phyloP scores from a whole-genome alignment of 1,140 invertebrate genomes.

The Notospermus geniculatus region DNA sequence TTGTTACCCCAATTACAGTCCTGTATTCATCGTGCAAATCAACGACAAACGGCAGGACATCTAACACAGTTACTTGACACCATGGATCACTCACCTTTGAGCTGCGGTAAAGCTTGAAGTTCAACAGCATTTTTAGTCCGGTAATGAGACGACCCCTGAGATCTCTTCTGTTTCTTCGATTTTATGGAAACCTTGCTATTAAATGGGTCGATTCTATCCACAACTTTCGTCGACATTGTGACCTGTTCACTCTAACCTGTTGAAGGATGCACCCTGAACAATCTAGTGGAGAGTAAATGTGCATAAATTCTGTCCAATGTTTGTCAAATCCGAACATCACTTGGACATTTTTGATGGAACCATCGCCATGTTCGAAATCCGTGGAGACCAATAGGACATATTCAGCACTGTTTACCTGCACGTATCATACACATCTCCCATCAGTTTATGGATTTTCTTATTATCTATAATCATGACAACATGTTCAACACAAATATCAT shows the following conservation, averaged over 20 bases:
- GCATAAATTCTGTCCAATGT: conserved; percentile 2
- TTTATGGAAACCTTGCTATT: conserved; percentile 53
- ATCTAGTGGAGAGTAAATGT: too few species aligned
- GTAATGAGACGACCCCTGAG: conserved; percentile 57
- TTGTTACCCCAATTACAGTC: too few species aligned
- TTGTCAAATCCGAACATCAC: not conserved
- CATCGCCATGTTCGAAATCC: conserved; percentile 7
- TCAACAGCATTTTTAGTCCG: conserved; percentile 55
- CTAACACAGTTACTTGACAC: too few species aligned
- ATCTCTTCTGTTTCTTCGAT: conserved; percentile 56
- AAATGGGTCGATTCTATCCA: conserved; percentile 54
- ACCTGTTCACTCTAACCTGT: not conserved
- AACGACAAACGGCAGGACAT: too few species aligned
- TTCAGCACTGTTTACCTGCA: conserved; percentile 2
- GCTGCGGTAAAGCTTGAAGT: conserved; percentile 52
- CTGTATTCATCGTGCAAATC: too few species aligned
- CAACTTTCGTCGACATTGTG: conserved; percentile 49
- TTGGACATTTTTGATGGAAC: not conserved
- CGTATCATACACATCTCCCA: not conserved
- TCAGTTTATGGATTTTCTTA: not conserved
- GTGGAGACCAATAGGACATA: conserved; percentile 1
- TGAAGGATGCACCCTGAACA: too few species aligned
- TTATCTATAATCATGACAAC: not conserved
- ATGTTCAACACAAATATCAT: not conserved
- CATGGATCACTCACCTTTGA: conserved; percentile 56